phyloP scores from a whole-genome alignment of 2,797 vertebrate species.

The Otus scops region DNA sequence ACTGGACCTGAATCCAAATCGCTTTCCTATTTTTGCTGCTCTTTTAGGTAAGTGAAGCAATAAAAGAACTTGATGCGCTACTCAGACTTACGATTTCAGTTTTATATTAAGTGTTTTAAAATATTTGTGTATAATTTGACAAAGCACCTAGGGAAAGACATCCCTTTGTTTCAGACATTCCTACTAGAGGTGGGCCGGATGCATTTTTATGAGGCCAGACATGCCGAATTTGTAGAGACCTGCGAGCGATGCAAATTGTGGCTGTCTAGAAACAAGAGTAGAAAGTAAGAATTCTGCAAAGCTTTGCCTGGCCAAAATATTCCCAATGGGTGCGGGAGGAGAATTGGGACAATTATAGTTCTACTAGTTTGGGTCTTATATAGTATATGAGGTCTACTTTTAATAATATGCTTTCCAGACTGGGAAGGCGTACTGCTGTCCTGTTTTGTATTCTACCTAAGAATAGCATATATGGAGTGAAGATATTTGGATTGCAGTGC shows the following conservation, averaged over 20 bases:
- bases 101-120: background rate
- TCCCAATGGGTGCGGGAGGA: background rate
- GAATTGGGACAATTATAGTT: background rate
- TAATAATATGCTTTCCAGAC: background rate
- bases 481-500: background rate
- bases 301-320: background rate
- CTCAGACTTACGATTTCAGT: background rate
- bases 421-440: background rate
- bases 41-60: slow-evolving; percentile 86
- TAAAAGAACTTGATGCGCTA: background rate
- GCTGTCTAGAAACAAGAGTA: background rate
- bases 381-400: background rate
- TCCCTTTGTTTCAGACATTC: background rate
- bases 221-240: background rate
- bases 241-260: background rate
- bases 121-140: background rate
- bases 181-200: background rate
- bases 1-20: slow-evolving; percentile 92
- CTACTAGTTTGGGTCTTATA: background rate
- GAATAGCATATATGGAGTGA: background rate
- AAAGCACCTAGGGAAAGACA: background rate
- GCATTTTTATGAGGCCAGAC: background rate
- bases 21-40: slow-evolving; percentile 94
- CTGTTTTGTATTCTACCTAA: background rate
- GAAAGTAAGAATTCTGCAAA: background rate